A percentile compares a stretch with the other conserved stretches of the same genome.
These are phyloP conservation scores for Botia kubotai DNA, from an alignment of 2,797 vertebrate genomes.

Conservation along the genomic window DNA sequence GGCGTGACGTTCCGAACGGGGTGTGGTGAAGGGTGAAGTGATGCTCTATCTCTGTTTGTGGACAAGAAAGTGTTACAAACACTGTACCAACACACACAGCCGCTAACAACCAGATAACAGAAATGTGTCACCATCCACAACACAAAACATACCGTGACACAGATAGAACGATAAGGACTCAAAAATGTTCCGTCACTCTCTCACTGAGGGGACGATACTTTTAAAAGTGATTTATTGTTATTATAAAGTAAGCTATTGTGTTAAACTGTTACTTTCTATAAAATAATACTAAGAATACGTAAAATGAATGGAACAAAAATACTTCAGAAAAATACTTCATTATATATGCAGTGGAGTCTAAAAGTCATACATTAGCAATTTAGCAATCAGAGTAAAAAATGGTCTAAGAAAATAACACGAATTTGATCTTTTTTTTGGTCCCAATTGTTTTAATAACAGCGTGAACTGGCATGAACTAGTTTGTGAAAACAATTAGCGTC, in stretches of 20 bases:
- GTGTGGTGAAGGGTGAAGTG: constrained; percentile 43
- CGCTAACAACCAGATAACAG: constrained; percentile 20
- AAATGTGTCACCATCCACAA: constrained; percentile 32
- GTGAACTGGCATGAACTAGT: too few relatives aligned
- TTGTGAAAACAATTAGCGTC: too few relatives aligned
- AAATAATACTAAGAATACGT: too few relatives aligned
- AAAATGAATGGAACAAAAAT: too few relatives aligned
- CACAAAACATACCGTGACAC: constrained; percentile 15
- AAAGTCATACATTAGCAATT: background rate
- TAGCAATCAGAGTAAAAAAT: background rate
- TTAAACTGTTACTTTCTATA: too few relatives aligned
- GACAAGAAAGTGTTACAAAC: constrained; percentile 37
- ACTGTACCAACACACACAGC: constrained; percentile 41
- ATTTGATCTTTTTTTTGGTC: too few relatives aligned
- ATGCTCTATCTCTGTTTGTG: constrained; percentile 32
- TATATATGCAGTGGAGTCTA: too few relatives aligned
- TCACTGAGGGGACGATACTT: background rate
- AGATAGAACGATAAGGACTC: constrained; percentile 29
- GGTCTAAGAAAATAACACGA: too few relatives aligned
- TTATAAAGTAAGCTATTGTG: too few relatives aligned
- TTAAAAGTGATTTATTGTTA: background rate
- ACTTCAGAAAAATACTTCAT: too few relatives aligned
- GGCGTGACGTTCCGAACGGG: constrained; percentile 47
- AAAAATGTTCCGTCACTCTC: too few relatives aligned
- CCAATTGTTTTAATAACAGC: too few relatives aligned